Conservation (phyloP, 2,888 invertebrate species). For the Drosophila differens region DNA sequence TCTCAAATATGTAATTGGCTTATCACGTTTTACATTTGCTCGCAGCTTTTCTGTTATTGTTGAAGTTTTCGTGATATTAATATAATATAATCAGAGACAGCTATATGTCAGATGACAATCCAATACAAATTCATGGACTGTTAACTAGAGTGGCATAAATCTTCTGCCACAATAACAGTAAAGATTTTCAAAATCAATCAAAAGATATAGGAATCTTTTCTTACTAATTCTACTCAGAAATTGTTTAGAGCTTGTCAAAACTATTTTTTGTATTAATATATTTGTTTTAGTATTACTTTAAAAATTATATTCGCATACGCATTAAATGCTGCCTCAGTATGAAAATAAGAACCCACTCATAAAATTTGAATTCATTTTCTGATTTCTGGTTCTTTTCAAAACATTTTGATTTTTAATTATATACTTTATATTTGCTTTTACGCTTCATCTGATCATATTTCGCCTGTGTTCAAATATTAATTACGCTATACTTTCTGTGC, state of each 20-base stretch:
- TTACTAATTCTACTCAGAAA: not conserved
- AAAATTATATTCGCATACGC: not conserved
- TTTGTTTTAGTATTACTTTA: too few relatives aligned
- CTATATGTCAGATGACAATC: not conserved
- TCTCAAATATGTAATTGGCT: slow-evolving; percentile 55
- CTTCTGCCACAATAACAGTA: not conserved
- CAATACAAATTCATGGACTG: not conserved
- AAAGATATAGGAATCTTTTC: not conserved
- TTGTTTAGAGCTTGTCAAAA: not conserved
- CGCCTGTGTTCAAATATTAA: not conserved
- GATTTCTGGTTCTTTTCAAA: not conserved
- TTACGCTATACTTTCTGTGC: slow-evolving; percentile 18
- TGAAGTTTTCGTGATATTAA: slow-evolving; percentile 1
- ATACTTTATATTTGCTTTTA: not conserved
- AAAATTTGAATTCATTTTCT: not conserved
- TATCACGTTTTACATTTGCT: slow-evolving; percentile 31
- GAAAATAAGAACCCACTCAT: not conserved
- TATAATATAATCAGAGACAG: not conserved
- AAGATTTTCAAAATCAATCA: too few relatives aligned
- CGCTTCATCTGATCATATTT: not conserved
- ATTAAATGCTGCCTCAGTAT: not conserved
- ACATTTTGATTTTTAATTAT: not conserved
- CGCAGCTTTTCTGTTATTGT: slow-evolving; percentile 18
- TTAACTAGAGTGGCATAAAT: not conserved
- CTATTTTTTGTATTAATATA: not conserved